Percentiles rank a stretch among this genome's conserved stretches.
phyloP scores from a whole-genome alignment of 2,797 vertebrate genomes.

The Sarcophilus harrisii region DNA sequence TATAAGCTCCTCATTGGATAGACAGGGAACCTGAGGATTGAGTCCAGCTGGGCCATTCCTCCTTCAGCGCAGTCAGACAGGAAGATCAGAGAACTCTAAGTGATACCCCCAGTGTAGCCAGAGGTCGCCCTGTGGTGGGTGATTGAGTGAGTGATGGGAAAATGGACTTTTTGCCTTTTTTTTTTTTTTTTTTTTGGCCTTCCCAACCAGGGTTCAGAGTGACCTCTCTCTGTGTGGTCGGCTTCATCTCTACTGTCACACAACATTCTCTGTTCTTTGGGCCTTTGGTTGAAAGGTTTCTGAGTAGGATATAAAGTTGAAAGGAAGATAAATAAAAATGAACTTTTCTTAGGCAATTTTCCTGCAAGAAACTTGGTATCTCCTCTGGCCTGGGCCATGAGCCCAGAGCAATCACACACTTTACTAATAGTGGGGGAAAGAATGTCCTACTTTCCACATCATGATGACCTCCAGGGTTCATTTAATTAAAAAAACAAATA shows the following conservation, averaged over 20 bases:
- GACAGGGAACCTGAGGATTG: not conserved
- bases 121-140: not conserved
- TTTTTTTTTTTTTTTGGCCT: not conserved
- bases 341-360: conserved; percentile 62
- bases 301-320: conserved; percentile 53
- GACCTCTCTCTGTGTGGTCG: conserved; percentile 52
- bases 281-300: conserved; percentile 64
- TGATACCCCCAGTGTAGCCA: not conserved
- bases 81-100: conserved; percentile 38
- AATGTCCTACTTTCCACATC: not conserved
- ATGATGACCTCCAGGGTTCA: not conserved
- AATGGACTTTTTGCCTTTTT: not conserved
- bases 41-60: not conserved
- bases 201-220: conserved; percentile 29
- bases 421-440: not conserved
- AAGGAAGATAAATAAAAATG: conserved; percentile 63
- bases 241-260: conserved; percentile 50
- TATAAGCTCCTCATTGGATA: not conserved
- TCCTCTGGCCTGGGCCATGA: not conserved
- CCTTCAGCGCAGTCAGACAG: conserved; percentile 7
- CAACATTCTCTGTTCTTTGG: conserved; percentile 59
- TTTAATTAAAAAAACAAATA: not conserved
- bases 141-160: conserved; percentile 51
- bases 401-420: not conserved
- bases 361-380: not conserved